Percentiles rank a stretch among this genome's conserved stretches.
Conservation (phyloP, 2,888 invertebrate species). For the Cantharis lateralis region DNA sequence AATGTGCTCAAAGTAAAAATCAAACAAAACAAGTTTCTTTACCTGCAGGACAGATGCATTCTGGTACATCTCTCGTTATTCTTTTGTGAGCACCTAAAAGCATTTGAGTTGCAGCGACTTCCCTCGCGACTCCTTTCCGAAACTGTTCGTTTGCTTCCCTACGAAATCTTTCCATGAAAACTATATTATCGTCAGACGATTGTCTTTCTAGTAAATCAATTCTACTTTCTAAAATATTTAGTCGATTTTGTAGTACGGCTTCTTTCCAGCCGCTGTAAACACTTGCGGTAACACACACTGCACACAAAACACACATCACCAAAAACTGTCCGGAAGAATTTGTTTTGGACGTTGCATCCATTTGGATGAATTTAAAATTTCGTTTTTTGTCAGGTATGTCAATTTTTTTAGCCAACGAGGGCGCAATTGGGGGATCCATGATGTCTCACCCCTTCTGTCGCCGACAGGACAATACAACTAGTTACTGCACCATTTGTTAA, state of each 20-base stretch:
- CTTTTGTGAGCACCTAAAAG: slow-evolving; percentile 45
- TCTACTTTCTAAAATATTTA: slow-evolving; percentile 62
- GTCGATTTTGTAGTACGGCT: slow-evolving; percentile 59
- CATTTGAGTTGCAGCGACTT: slow-evolving; percentile 39
- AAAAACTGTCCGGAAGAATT: slow-evolving; percentile 47
- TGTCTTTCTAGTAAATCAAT: slow-evolving; percentile 61
- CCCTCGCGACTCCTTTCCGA: slow-evolving; percentile 53
- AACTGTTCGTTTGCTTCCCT: slow-evolving; percentile 59
- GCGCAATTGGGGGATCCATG: slow-evolving; percentile 49
- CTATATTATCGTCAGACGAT: slow-evolving; percentile 51
- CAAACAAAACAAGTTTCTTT: slow-evolving; percentile 19
- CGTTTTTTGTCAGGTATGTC: slow-evolving; percentile 27
- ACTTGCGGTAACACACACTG: slow-evolving; percentile 66
- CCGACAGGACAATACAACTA: slow-evolving; percentile 40
- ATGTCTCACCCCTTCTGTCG: slow-evolving; percentile 42
- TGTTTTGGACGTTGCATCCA: slow-evolving; percentile 19
- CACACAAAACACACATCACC: slow-evolving; percentile 67
- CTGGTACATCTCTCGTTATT: slow-evolving; percentile 63
- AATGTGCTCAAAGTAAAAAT: background rate
- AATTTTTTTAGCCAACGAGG: slow-evolving; percentile 40
- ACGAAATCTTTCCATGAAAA: slow-evolving; percentile 61
- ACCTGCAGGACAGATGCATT: slow-evolving; percentile 78
- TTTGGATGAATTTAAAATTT: slow-evolving; percentile 20
- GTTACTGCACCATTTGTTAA: slow-evolving; percentile 43
- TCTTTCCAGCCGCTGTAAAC: slow-evolving; percentile 66